A percentile compares a stretch with the other conserved stretches of the same genome.
phyloP scores from a whole-genome alignment of 2,113 vertebrate species.

The Euleptes europaea region DNA sequence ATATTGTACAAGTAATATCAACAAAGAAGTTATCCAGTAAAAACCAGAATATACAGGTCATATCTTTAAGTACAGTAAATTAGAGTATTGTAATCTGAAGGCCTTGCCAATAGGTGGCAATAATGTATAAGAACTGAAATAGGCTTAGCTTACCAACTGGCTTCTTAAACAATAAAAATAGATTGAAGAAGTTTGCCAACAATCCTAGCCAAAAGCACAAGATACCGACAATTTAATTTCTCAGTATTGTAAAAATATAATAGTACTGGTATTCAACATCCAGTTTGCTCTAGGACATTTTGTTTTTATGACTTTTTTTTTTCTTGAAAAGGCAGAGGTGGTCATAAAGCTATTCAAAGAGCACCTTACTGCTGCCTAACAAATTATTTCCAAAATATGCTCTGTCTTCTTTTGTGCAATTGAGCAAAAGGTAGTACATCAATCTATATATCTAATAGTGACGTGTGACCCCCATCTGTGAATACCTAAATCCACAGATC shows the following conservation, averaged over 20 bases:
- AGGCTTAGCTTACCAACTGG: not conserved
- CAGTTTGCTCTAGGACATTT: not conserved
- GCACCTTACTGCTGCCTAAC: not conserved
- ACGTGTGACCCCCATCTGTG: too few species aligned
- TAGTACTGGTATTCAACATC: not conserved
- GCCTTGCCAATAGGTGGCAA: conserved; percentile 68
- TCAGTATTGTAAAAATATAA: not conserved
- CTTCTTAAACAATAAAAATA: not conserved
- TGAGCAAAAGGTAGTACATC: not conserved
- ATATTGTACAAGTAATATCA: not conserved
- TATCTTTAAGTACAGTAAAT: not conserved
- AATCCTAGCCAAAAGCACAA: not conserved
- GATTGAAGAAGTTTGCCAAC: not conserved
- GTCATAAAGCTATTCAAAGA: not conserved
- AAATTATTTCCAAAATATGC: not conserved
- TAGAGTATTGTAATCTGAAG: conserved; percentile 2
- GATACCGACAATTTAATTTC: not conserved
- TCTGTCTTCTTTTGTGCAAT: not conserved
- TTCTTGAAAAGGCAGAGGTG: not conserved
- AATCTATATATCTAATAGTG: not conserved
- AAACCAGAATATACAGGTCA: not conserved
- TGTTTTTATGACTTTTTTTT: not conserved
- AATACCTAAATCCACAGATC: too few species aligned
- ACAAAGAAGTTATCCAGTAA: not conserved
- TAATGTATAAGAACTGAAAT: conserved; percentile 58